phyloP scores from a whole-genome alignment of 2,888 invertebrate species.

The Acleris cristana region DNA sequence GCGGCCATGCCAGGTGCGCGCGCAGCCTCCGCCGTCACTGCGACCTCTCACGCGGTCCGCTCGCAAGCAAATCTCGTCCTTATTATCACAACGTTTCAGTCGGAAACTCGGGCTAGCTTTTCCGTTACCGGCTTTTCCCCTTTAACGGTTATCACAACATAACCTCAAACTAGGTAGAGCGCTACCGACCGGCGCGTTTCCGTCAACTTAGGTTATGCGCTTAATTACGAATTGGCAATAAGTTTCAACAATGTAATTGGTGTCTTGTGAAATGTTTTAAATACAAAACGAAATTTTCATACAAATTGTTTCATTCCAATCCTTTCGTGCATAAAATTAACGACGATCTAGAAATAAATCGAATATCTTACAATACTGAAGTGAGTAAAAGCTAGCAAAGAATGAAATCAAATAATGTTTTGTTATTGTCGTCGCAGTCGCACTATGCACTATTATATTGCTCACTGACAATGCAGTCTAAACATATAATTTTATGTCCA shows the following conservation, averaged over 20 bases:
- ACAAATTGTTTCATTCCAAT: slow-evolving; percentile 76
- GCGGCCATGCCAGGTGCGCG: slow-evolving; percentile 82
- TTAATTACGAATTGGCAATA: slow-evolving; percentile 68
- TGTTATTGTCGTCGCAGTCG: slow-evolving; percentile 9
- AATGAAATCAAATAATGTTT: slow-evolving; percentile 21
- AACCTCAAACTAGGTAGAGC: slow-evolving; percentile 78
- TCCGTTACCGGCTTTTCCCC: slow-evolving; percentile 67
- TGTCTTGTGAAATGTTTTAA: slow-evolving; percentile 62
- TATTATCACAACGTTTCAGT: slow-evolving; percentile 64
- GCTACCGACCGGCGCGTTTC: slow-evolving; percentile 66
- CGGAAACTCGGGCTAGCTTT: slow-evolving; percentile 53
- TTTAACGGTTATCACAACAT: slow-evolving; percentile 80
- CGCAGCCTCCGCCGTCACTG: slow-evolving; percentile 69
- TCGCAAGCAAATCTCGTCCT: slow-evolving; percentile 67
- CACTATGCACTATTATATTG: slow-evolving; percentile 12
- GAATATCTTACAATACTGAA: not conserved
- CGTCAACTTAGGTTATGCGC: slow-evolving; percentile 44
- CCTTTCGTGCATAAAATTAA: slow-evolving; percentile 44
- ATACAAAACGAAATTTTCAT: slow-evolving; percentile 66
- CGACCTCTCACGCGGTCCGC: slow-evolving; percentile 57
- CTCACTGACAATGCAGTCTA: slow-evolving; percentile 31
- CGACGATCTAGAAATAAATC: not conserved
- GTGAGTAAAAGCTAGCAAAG: not conserved
- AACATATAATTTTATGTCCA: slow-evolving; percentile 34
- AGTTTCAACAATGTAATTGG: slow-evolving; percentile 55